Percentiles rank a stretch among this genome's conserved stretches.
Evolutionary conservation across 2,888 invertebrate species (phyloP).

Genomic region (Plutella xylostella): DNA sequence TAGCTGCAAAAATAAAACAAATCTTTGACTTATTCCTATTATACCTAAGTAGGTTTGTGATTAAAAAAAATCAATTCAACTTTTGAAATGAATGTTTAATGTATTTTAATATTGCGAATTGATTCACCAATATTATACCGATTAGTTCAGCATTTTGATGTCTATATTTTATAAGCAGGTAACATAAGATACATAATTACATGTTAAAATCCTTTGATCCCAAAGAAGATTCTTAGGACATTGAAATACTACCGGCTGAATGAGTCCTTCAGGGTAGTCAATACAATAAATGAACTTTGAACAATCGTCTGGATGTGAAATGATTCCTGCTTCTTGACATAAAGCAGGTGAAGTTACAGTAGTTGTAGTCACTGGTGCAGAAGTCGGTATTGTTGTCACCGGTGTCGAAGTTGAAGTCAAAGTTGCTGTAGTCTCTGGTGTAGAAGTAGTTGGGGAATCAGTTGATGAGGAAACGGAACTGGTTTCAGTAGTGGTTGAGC

Average conservation of each 20-base stretch:
- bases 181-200: slow-evolving; percentile 38
- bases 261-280: slow-evolving; percentile 20
- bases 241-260: slow-evolving; percentile 26
- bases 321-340: slow-evolving; percentile 47
- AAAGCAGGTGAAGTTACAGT: slow-evolving; percentile 15
- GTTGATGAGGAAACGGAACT: slow-evolving; percentile 8
- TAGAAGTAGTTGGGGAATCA: slow-evolving; percentile 6
- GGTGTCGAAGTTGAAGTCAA: slow-evolving; percentile 7
- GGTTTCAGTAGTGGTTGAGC: background rate
- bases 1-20: background rate
- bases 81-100: background rate
- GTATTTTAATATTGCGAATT: background rate
- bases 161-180: background rate
- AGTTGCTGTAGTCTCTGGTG: background rate
- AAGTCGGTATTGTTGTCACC: slow-evolving; percentile 12
- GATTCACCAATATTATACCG: background rate
- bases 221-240: slow-evolving; percentile 43
- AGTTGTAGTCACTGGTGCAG: slow-evolving; percentile 6
- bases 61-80: background rate
- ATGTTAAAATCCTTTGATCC: slow-evolving; percentile 32
- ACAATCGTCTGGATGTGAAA: slow-evolving; percentile 45
- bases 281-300: slow-evolving; percentile 48
- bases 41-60: background rate
- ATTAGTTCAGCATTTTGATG: background rate
- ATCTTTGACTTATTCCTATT: background rate